Base-by-base conservation (phyloP, 2,113 vertebrate genomes). In the Triplophysa rosa region DNA sequence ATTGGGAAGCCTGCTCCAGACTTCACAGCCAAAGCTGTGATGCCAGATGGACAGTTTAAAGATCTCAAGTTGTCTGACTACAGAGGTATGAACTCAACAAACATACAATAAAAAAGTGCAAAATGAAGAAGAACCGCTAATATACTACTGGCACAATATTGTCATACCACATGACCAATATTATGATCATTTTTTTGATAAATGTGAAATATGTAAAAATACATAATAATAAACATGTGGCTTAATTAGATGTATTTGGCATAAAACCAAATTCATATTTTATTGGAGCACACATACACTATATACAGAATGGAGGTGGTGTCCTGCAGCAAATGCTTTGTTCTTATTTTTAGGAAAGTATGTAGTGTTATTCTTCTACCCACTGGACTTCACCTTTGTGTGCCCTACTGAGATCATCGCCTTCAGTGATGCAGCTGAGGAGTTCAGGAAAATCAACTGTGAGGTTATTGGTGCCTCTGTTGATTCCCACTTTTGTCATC, bases 381-480 rank as follows among this genome's bases (percentile, higher is more conserved):
- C 98, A 0, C 90, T 98, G 93, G 96, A 98, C 82, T 99, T 98
- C 90, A 99, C 98, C 62, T 99, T 99, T 62, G 98, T 99, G 47
- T 99, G 98, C 81, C 98, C 98, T 1, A 99, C 97, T 19, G 98
- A 99, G 91, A 98, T 99, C 80, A 97, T 99, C 75, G 96, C 96
- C 14, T 99, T 98, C 90, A 98, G 97, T 77, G 97, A 99, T 1
- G 94, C 95, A 3, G 95, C 92, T 0, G 96, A 95, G 0, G 94
- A 98, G 59, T 99, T 99, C 88, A 95, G 86, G 88, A 98, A 97
- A 86, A 94, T 99, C 16, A 93, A 92, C 85, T 98, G 96, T 77
- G 96, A 99, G 90, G 92, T 99, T 79, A 98, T 99, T 77, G 98
- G 92, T 62, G 97, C 95, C 66, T 99, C 98, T 40, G 96, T 98